phyloP scores from a whole-genome alignment of 2,113 vertebrate genomes.

The Ctenodactylus gundi region DNA sequence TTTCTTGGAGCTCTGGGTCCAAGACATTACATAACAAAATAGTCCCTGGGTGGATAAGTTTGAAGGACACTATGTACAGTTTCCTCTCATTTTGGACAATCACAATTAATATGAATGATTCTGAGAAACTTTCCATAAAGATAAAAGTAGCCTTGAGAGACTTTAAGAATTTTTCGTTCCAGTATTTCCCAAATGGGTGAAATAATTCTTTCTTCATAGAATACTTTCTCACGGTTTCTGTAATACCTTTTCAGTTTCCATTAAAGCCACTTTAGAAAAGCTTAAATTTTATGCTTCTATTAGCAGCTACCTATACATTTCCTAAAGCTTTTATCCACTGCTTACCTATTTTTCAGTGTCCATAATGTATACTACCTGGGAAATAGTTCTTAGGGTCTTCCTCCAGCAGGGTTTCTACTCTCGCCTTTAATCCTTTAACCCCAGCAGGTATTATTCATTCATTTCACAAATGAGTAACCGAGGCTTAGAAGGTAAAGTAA shows the following conservation, averaged over 20 bases:
- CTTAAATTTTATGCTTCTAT: background rate
- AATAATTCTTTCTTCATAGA: background rate
- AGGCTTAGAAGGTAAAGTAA: background rate
- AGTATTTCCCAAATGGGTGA: background rate
- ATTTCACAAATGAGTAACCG: conserved; percentile 38
- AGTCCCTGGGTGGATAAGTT: background rate
- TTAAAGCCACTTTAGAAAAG: background rate
- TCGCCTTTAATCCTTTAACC: conserved; percentile 30
- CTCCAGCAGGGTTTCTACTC: background rate
- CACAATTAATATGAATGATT: background rate
- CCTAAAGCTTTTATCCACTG: background rate
- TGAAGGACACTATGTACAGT: background rate
- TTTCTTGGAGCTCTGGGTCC: background rate
- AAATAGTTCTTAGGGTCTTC: background rate
- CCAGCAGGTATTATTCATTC: background rate
- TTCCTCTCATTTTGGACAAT: background rate
- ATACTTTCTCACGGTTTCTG: background rate
- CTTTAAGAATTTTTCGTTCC: background rate
- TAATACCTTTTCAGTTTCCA: conserved; percentile 38
- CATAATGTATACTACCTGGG: background rate
- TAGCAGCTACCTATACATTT: background rate
- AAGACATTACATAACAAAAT: background rate
- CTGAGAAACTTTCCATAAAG: background rate
- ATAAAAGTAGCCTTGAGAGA: background rate
- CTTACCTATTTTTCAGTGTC: background rate